Conservation (phyloP, 2,888 invertebrate species). For the Invenusta paracnida region DNA sequence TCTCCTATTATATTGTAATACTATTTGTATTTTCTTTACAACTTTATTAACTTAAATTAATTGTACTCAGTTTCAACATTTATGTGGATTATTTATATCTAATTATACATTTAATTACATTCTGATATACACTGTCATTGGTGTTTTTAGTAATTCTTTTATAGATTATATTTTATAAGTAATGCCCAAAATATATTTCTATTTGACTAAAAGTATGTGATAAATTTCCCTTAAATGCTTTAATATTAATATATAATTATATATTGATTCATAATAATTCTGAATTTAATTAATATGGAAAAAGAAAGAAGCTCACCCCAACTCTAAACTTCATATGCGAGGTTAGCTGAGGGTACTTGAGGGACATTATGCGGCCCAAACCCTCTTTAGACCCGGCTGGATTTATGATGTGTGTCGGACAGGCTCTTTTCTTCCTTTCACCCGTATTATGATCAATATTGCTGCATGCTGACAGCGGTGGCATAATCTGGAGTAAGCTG, state of each 20-base stretch:
- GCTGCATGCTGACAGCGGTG: not conserved
- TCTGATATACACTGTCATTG: not conserved
- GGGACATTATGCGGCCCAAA: not conserved
- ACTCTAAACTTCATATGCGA: constrained; percentile 24
- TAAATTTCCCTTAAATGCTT: too few species aligned
- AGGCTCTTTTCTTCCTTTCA: not conserved
- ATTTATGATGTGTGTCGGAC: not conserved
- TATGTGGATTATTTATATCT: too few species aligned
- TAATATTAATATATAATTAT: too few species aligned
- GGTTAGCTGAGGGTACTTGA: not conserved
- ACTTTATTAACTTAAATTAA: too few species aligned
- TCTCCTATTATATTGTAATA: too few species aligned
- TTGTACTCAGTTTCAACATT: too few species aligned
- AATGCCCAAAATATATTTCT: too few species aligned
- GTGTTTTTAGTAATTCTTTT: not conserved
- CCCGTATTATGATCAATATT: not conserved
- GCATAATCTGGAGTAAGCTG: not conserved
- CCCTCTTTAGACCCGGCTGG: not conserved
- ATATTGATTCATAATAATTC: not conserved
- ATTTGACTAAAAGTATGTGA: too few species aligned
- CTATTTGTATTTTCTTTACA: too few species aligned
- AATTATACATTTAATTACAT: too few species aligned
- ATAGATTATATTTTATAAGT: not conserved
- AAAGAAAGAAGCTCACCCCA: too few species aligned
- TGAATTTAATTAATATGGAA: too few species aligned